These are phyloP conservation scores for Cotesia glomerata DNA, from an alignment of 1,140 invertebrate genomes.

Conservation along the genomic window DNA sequence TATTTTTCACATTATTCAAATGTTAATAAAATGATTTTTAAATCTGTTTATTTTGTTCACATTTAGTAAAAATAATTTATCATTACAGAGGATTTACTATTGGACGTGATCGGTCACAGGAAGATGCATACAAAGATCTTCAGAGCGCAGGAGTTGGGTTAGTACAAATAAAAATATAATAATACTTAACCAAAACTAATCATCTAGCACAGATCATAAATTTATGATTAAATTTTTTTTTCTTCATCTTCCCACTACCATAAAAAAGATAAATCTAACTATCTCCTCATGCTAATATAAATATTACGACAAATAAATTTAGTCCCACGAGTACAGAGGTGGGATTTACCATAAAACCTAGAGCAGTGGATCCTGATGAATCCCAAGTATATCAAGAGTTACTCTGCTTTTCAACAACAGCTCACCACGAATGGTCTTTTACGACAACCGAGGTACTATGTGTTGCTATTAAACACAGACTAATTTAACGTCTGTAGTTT, in stretches of 20 bases:
- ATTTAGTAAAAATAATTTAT: slow-evolving; percentile 28
- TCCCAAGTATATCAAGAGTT: slow-evolving; percentile 63
- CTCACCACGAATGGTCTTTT: slow-evolving; percentile 59
- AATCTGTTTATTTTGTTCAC: not conserved
- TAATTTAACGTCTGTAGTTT: slow-evolving; percentile 16
- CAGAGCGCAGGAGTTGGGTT: slow-evolving; percentile 66
- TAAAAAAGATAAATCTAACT: not conserved
- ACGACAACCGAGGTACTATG: slow-evolving; percentile 56
- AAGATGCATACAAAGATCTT: slow-evolving; percentile 84
- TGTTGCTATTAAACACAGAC: not conserved
- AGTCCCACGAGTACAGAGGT: slow-evolving; percentile 55
- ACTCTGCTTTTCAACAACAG: slow-evolving; percentile 61
- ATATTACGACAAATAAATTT: slow-evolving; percentile 45
- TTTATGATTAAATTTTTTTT: not conserved
- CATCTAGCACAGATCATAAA: not conserved
- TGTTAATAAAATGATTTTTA: not conserved
- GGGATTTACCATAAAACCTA: slow-evolving; percentile 62
- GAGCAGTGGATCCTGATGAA: slow-evolving; percentile 58
- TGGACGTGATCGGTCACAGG: slow-evolving; percentile 76
- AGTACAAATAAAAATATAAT: slow-evolving; percentile 34
- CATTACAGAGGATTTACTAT: slow-evolving; percentile 77
- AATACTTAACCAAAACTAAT: too few relatives aligned
- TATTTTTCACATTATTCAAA: too few relatives aligned
- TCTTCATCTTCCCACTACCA: not conserved
- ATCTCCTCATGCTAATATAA: slow-evolving; percentile 43